A percentile compares a stretch with the other conserved stretches of the same genome.
Conservation (phyloP, 2,888 invertebrate genomes). For the Drosophila ezoana region DNA sequence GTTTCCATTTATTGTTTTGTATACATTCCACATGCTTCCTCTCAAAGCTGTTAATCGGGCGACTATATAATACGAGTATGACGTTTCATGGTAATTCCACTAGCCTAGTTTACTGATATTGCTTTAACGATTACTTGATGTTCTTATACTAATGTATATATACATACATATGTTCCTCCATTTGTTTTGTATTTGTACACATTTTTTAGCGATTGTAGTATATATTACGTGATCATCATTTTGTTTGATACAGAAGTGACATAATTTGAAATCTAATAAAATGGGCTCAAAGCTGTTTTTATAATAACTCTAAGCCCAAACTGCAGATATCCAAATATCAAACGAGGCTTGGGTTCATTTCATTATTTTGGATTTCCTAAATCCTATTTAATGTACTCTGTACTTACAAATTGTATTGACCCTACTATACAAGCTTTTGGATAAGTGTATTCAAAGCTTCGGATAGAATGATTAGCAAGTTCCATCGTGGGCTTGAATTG, state of each 20-base stretch:
- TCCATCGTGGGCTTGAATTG: not conserved
- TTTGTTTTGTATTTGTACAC: not conserved
- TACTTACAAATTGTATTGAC: no score
- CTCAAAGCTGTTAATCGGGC: no score
- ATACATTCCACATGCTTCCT: slow-evolving; percentile 5
- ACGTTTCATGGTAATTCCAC: slow-evolving; percentile 10
- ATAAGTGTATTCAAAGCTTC: not conserved
- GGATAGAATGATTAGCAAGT: not conserved
- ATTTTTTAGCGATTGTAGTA: not conserved
- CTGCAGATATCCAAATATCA: no score
- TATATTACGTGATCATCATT: no score
- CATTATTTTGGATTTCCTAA: not conserved
- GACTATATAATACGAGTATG: slow-evolving; percentile 1
- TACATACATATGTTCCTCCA: not conserved
- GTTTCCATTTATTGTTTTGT: not conserved
- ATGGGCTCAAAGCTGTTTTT: no score
- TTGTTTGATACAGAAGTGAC: no score
- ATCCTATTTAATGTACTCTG: no score
- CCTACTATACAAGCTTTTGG: no score
- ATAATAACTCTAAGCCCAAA: no score
- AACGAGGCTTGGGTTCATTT: no score
- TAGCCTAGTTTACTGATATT: no score
- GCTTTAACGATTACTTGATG: not conserved
- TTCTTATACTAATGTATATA: not conserved
- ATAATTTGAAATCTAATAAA: no score